phyloP scores from a whole-genome alignment of 2,888 invertebrate species.

The Pharmacophagus antenor region DNA sequence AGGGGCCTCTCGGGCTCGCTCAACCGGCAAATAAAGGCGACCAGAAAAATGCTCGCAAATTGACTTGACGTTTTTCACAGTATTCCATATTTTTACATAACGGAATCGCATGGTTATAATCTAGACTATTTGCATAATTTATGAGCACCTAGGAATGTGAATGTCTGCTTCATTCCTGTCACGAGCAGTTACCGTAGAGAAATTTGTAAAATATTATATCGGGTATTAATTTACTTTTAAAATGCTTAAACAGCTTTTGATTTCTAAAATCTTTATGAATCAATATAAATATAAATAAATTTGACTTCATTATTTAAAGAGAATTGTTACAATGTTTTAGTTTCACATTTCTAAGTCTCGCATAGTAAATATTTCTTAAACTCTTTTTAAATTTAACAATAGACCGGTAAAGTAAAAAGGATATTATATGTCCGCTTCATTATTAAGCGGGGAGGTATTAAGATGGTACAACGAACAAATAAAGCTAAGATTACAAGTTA shows the following conservation, averaged over 20 bases:
- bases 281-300: no score
- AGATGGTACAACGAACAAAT: slow-evolving; percentile 73
- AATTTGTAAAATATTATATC: background rate
- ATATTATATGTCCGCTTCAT: slow-evolving; percentile 63
- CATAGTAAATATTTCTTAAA: background rate
- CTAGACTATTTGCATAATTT: slow-evolving; percentile 2
- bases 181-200: background rate
- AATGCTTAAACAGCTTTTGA: no score
- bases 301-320: no score
- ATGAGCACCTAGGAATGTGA: background rate
- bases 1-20: slow-evolving; percentile 64
- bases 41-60: slow-evolving; percentile 79
- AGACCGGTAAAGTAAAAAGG: slow-evolving; percentile 50
- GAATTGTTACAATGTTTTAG: no score
- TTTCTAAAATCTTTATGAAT: no score
- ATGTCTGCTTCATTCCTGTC: background rate
- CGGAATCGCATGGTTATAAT: slow-evolving; percentile 11
- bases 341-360: background rate
- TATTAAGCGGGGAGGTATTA: slow-evolving; percentile 69
- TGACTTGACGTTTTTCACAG: slow-evolving; percentile 76
- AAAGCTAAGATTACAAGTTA: slow-evolving; percentile 81
- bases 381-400: slow-evolving; percentile 29
- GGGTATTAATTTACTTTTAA: background rate
- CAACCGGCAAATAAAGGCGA: slow-evolving; percentile 78
- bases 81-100: slow-evolving; percentile 63